Conservation (phyloP, 2,888 invertebrate genomes). For the Nasonia oneida region DNA sequence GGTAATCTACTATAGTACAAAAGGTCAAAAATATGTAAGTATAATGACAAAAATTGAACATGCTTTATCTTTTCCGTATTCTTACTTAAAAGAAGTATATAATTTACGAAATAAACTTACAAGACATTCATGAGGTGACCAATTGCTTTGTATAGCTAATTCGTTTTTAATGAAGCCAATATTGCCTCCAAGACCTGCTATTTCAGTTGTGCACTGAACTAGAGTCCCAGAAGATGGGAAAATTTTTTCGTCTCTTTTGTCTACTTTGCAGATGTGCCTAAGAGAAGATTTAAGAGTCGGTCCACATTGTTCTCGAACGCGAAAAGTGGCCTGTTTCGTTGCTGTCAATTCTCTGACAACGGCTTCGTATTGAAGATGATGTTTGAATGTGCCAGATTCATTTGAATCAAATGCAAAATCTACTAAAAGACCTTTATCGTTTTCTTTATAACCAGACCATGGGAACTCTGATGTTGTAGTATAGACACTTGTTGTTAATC, state of each 20-base stretch:
- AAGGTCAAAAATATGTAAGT: no score
- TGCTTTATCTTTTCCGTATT: background rate
- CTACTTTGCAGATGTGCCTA: conserved; percentile 89
- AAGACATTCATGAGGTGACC: conserved; percentile 83
- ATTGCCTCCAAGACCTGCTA: conserved; percentile 94
- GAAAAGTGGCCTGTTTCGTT: conserved; percentile 88
- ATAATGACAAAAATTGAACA: no score
- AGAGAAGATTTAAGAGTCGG: conserved; percentile 93
- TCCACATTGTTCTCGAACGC: conserved; percentile 93
- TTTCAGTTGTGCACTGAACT: conserved; percentile 88
- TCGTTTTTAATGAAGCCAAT: conserved; percentile 94
- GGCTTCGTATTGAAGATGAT: conserved; percentile 94
- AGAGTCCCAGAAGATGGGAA: conserved; percentile 89
- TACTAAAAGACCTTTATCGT: conserved; percentile 88
- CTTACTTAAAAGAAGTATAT: conserved; percentile 35
- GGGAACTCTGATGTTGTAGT: conserved; percentile 89
- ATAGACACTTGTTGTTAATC: conserved; percentile 87
- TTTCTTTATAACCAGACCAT: conserved; percentile 90
- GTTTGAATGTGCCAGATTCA: conserved; percentile 81
- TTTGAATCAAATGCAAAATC: conserved; percentile 88
- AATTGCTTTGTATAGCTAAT: conserved; percentile 85
- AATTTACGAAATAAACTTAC: conserved; percentile 77
- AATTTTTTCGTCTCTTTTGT: conserved; percentile 89
- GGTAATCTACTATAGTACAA: no score
- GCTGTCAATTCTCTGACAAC: conserved; percentile 89